Conservation (phyloP, 2,113 vertebrate genomes). For the Ploceus nigricollis region DNA sequence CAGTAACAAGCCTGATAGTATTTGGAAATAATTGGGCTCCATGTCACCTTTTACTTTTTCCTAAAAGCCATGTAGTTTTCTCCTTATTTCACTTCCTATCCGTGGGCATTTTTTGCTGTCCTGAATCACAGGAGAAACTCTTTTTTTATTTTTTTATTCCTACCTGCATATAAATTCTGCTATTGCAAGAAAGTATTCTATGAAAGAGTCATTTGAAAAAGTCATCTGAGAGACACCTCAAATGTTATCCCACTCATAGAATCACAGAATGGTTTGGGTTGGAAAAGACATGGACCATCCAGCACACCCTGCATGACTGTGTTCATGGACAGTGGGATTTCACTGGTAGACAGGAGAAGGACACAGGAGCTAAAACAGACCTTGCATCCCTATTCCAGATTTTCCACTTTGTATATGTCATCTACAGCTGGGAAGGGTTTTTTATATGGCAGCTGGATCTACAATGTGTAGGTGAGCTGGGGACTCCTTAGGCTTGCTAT, state of each 20-base stretch:
- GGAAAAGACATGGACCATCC: accelerated
- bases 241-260: background rate
- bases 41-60: background rate
- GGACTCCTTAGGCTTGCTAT: background rate
- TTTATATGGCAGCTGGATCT: background rate
- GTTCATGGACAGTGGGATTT: background rate
- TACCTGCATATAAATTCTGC: background rate
- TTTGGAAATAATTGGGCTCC: conserved; percentile 1
- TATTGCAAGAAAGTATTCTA: background rate
- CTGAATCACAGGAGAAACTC: background rate
- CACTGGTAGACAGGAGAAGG: background rate
- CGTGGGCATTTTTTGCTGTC: background rate
- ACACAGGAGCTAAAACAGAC: background rate
- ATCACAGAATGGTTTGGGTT: background rate
- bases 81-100: background rate
- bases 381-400: background rate
- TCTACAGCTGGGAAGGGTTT: background rate
- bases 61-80: background rate
- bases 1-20: background rate
- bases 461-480: background rate
- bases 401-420: background rate
- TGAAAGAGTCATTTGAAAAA: background rate
- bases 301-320: background rate
- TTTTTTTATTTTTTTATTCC: background rate
- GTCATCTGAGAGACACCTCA: background rate